Percentiles rank a stretch among this genome's conserved stretches.
Conservation (phyloP, 2,797 vertebrate species). For the Gambusia yucatana region DNA sequence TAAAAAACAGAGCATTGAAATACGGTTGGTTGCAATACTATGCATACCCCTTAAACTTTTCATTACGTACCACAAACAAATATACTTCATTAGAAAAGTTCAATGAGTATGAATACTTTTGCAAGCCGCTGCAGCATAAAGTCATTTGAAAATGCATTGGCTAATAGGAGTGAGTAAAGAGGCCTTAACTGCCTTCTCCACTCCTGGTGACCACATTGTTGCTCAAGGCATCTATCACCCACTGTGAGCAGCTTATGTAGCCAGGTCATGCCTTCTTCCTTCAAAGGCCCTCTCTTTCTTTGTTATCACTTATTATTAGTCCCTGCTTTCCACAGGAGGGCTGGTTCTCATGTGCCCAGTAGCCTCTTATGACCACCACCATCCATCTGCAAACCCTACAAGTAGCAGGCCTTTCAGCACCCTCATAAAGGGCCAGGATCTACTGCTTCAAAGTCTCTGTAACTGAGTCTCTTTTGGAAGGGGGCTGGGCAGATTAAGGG, state of each 20-base stretch:
- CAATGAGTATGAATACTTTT: too few species aligned
- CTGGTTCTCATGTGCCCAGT: conserved; percentile 45
- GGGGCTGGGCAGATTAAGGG: not conserved
- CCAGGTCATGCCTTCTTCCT: conserved; percentile 61
- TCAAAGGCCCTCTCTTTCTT: conserved; percentile 65
- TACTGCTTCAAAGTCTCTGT: conserved; percentile 30
- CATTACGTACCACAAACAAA: too few species aligned
- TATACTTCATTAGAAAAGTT: too few species aligned
- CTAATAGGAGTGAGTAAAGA: conserved; percentile 4
- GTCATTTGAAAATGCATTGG: not conserved
- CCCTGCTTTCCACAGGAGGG: conserved; percentile 42
- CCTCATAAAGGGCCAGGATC: conserved; percentile 58
- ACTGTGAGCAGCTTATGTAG: conserved; percentile 53
- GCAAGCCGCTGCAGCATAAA: not conserved
- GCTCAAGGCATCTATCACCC: conserved; percentile 57
- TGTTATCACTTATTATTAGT: conserved; percentile 68
- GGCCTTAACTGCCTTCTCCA: not conserved
- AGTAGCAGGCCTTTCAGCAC: conserved; percentile 61
- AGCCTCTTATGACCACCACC: conserved; percentile 47
- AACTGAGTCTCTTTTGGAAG: conserved; percentile 34
- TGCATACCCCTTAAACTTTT: too few species aligned
- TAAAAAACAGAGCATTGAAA: conserved; percentile 8
- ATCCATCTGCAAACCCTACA: conserved; percentile 42
- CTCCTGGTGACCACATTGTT: conserved; percentile 32
- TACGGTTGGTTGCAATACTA: too few species aligned